These are phyloP conservation scores for Allophyes oxyacanthae DNA, from an alignment of 2,888 invertebrate species.

Conservation along the genomic window DNA sequence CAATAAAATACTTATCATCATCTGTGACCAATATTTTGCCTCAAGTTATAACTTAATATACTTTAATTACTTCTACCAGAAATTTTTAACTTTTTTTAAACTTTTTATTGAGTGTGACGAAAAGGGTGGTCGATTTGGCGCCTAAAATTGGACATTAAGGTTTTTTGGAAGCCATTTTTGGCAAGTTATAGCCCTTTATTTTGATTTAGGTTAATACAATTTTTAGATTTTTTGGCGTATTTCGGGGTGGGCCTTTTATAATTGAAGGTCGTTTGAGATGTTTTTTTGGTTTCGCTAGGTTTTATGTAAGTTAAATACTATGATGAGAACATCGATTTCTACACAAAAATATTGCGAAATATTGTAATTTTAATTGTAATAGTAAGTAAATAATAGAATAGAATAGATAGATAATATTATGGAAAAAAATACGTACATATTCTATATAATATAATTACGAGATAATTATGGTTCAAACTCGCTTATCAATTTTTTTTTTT, in stretches of 20 bases:
- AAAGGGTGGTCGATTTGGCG: slow-evolving; percentile 80
- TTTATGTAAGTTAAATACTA: not conserved
- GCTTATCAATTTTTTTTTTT: too few species aligned
- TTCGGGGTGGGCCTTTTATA: slow-evolving; percentile 48
- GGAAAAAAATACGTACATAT: too few species aligned
- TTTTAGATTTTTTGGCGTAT: slow-evolving; percentile 50
- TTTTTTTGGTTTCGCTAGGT: slow-evolving; percentile 1
- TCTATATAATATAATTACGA: too few species aligned
- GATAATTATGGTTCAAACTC: too few species aligned
- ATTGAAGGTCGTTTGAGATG: slow-evolving; percentile 11
- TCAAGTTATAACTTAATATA: slow-evolving; percentile 77
- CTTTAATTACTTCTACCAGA: slow-evolving; percentile 70
- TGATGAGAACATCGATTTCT: too few species aligned
- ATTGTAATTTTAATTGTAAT: too few species aligned
- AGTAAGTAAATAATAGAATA: too few species aligned
- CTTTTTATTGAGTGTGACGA: slow-evolving; percentile 77
- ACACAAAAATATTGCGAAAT: too few species aligned
- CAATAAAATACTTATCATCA: slow-evolving; percentile 31
- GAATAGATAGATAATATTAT: too few species aligned
- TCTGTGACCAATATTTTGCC: slow-evolving; percentile 63
- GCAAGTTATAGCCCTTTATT: slow-evolving; percentile 64
- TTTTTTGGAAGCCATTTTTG: slow-evolving; percentile 64
- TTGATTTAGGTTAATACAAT: slow-evolving; percentile 67
- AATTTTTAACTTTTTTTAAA: slow-evolving; percentile 62
- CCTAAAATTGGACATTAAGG: slow-evolving; percentile 68